Evolutionary conservation across 2,888 invertebrate genomes (phyloP).

Genomic region (Heliconius ismenius): DNA sequence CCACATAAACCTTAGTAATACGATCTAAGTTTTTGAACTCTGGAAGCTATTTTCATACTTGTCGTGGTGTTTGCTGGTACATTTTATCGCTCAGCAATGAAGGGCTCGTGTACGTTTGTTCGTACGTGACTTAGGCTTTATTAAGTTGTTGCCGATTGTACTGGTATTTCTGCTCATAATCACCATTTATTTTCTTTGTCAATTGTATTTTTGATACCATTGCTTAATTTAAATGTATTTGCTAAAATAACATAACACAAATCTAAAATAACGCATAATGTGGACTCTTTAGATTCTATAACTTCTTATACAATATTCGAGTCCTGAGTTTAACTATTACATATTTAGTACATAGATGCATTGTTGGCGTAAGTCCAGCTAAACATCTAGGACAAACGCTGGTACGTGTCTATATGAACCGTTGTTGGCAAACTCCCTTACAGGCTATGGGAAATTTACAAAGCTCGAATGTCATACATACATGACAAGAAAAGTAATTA

Average conservation of each 20-base stretch:
- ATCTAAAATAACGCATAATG: neutral
- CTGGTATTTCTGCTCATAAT: slow-evolving; percentile 40
- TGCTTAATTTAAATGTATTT: neutral
- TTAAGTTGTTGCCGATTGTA: slow-evolving; percentile 38
- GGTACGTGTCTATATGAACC: slow-evolving; percentile 68
- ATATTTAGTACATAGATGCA: slow-evolving; percentile 41
- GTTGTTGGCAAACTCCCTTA: slow-evolving; percentile 75
- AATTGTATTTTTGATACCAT: neutral
- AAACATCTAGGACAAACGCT: slow-evolving; percentile 66
- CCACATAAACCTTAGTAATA: slow-evolving; percentile 49
- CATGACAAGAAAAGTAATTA: neutral
- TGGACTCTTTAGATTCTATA: neutral
- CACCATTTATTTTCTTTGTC: neutral
- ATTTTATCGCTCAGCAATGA: slow-evolving; percentile 50
- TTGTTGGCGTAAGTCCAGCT: slow-evolving; percentile 71
- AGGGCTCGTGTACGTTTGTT: slow-evolving; percentile 45
- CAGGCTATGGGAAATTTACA: slow-evolving; percentile 63
- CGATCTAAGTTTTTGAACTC: slow-evolving; percentile 51
- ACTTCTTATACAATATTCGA: neutral
- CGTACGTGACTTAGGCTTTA: slow-evolving; percentile 50
- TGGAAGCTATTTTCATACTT: slow-evolving; percentile 50
- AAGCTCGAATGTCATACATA: slow-evolving; percentile 26
- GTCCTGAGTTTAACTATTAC: slow-evolving; percentile 1
- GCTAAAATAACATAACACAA: neutral
- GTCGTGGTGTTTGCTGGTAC: slow-evolving; percentile 46